phyloP scores from a whole-genome alignment of 2,888 invertebrate genomes.

The Sabatieria punctata region DNA sequence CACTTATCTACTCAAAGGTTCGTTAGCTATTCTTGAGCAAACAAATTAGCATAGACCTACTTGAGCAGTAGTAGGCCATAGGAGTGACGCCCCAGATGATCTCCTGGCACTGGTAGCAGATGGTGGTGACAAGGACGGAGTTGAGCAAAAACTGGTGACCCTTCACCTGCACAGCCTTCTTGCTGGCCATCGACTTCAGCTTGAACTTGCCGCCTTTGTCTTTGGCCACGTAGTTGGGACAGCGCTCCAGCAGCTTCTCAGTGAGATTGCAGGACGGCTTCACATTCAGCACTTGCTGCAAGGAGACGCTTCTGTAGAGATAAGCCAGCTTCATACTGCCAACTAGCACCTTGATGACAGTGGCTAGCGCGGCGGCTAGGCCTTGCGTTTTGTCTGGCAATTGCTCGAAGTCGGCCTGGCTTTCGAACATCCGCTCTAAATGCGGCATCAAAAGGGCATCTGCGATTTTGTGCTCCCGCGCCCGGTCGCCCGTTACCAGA shows the following conservation, averaged over 20 bases:
- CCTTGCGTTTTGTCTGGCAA: constrained; percentile 48
- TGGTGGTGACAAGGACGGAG: constrained; percentile 70
- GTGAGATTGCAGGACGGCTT: constrained; percentile 19
- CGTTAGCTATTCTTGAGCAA: no score
- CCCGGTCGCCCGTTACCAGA: constrained; percentile 59
- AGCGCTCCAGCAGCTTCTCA: constrained; percentile 47
- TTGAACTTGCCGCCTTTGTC: constrained; percentile 45
- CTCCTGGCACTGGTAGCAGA: constrained; percentile 79
- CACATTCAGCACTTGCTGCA: constrained; percentile 20
- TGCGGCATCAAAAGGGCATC: constrained; percentile 22
- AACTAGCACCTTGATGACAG: constrained; percentile 61
- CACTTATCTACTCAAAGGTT: no score
- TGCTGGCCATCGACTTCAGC: neutral
- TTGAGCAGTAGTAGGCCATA: constrained; percentile 84
- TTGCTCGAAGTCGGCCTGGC: constrained; percentile 43
- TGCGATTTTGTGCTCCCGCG: constrained; percentile 46
- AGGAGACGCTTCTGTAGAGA: no score
- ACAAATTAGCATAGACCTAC: no score
- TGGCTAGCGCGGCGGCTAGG: constrained; percentile 58
- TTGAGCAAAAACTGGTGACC: constrained; percentile 77
- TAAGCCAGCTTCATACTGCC: no score
- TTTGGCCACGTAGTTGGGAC: constrained; percentile 64
- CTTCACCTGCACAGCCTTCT: constrained; percentile 39
- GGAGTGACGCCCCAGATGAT: constrained; percentile 88
- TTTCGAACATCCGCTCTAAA: constrained; percentile 16